A percentile compares a stretch with the other conserved stretches of the same genome.
Conservation (phyloP, 2,888 invertebrate genomes). For the Parthenolecanium corni region DNA sequence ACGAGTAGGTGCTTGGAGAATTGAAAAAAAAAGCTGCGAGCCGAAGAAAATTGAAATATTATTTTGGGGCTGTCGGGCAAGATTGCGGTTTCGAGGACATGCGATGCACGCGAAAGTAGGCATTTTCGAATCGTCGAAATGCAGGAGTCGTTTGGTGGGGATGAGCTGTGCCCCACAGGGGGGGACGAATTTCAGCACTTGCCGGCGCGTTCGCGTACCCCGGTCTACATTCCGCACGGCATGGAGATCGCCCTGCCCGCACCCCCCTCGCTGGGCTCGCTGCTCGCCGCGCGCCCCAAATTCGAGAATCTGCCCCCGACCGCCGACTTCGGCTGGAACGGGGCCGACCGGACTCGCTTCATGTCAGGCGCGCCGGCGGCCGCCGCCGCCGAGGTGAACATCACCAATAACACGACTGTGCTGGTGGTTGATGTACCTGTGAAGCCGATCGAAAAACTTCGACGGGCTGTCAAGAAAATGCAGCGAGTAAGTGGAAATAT, state of each 20-base stretch:
- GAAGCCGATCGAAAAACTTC: constrained; percentile 31
- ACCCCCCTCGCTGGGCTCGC: too few relatives aligned
- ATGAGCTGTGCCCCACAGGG: not conserved
- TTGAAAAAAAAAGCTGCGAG: too few relatives aligned
- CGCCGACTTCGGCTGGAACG: constrained; percentile 9
- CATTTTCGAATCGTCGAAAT: not conserved
- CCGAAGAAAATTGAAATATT: too few relatives aligned
- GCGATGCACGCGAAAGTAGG: constrained; percentile 14
- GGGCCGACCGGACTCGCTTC: constrained; percentile 19
- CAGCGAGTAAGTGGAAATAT: constrained; percentile 30
- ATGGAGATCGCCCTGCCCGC: constrained; percentile 20
- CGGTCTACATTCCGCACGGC: constrained; percentile 21
- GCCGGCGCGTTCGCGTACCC: constrained; percentile 24
- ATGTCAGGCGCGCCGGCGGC: constrained; percentile 3
- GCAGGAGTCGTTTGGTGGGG: constrained; percentile 5
- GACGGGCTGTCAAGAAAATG: constrained; percentile 31
- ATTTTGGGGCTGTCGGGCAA: too few relatives aligned
- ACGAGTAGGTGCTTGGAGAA: too few relatives aligned
- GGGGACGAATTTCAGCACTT: constrained; percentile 25
- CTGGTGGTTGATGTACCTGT: constrained; percentile 30
- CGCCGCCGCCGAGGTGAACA: constrained; percentile 14
- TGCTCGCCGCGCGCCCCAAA: constrained; percentile 4
- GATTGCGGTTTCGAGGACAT: not conserved
- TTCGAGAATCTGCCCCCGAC: not conserved
- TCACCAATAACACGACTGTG: constrained; percentile 26